Percentiles rank a stretch among this genome's conserved stretches.
Conservation (phyloP, 1,140 invertebrate genomes). For the Sycophila sp. region DNA sequence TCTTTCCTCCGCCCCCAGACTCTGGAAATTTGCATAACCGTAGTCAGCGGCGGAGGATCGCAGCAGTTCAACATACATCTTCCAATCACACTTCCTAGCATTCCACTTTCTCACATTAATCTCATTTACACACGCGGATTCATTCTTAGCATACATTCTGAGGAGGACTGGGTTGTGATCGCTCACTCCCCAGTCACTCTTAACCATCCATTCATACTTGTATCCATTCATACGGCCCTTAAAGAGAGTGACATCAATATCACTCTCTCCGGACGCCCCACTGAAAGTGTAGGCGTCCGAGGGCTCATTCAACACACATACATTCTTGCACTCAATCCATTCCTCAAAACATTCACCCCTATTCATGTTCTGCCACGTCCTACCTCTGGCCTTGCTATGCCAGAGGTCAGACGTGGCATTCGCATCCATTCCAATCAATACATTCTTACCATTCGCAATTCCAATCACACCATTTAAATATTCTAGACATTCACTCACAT, state of each 20-base stretch:
- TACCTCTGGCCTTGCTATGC: not conserved
- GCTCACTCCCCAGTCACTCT: not conserved
- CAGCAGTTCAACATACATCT: not conserved
- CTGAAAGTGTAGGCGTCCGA: slow-evolving; percentile 7
- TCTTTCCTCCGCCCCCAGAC: not conserved
- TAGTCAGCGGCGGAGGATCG: not conserved
- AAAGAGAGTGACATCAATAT: slow-evolving; percentile 33
- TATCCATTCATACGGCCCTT: not conserved
- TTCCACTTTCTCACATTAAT: not conserved
- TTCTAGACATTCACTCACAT: not conserved
- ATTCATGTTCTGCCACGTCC: not conserved
- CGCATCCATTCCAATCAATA: slow-evolving; percentile 38
- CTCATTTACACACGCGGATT: not conserved
- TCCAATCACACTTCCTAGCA: not conserved
- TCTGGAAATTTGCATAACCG: not conserved
- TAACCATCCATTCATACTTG: not conserved
- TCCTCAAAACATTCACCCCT: not conserved
- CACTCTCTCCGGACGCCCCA: slow-evolving; percentile 19
- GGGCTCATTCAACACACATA: slow-evolving; percentile 35
- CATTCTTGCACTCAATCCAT: not conserved
- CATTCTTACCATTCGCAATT: not conserved
- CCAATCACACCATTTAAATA: slow-evolving; percentile 19
- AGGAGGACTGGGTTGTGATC: not conserved
- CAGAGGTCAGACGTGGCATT: slow-evolving; percentile 38
- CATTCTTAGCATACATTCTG: not conserved